Evolutionary conservation across 2,888 invertebrate species (phyloP), one percentile per base, ranked within the genome.

Genomic region (Ectemnius cavifrons): DNA sequence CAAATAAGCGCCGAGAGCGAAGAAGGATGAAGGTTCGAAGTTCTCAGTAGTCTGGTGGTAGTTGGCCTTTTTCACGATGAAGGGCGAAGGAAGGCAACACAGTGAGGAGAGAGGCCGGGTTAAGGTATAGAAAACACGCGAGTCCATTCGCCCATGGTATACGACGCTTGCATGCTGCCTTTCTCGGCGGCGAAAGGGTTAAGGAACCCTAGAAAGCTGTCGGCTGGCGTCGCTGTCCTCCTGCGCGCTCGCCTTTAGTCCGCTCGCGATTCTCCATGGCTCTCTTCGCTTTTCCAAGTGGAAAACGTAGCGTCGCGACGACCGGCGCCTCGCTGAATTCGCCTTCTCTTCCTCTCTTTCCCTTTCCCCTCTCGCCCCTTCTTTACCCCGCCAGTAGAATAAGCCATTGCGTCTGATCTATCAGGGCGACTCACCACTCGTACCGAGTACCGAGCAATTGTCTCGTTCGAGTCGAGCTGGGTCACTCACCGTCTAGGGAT

Each of bases 301-400:
- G 73, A 81, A 79, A 73, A 71, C 62, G 63, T 47, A 45, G 64
- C 80, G 80, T 79, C 82, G 71, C 71, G 79, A 80, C 80, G 80
- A 73, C 80, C 63, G 59, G 49, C 23, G 47, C 45, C 23, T 23
- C 23, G 23, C 23, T 23, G 23, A 23, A 23, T 23, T 23, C 23
- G 23, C 23, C 23, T 23, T 2, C 23, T 23, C 23, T 23, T 20
- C 20, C 23, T 23, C 23, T 61, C 73, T 8, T 37, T 63, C 37
- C 28, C 37, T 23, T 23, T 23, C 23, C 23, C 23, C 3, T 23
- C 23, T 23, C 23, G 23, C 2, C 23, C 23, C 23, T 23, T 23
- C 23, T 61, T 70, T 8, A 37, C 63, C 8, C 28, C 37, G 3
- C 2, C 46, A n/a, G 13, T 23, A 18, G 49, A 56, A 56, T n/a